Conservation (phyloP, 1,140 invertebrate species). For the Phortica variegata region DNA sequence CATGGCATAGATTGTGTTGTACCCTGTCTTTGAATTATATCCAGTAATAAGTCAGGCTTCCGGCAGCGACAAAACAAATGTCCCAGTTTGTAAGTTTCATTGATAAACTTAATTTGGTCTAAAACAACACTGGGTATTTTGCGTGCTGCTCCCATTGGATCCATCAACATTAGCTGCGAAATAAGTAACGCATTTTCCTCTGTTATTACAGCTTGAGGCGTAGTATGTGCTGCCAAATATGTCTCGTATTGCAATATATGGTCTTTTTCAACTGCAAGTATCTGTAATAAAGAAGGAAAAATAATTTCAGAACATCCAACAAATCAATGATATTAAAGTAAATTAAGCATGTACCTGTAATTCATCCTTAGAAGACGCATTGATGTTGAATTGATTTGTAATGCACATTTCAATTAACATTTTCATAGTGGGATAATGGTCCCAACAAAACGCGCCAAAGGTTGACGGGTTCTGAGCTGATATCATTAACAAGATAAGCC, state of each 20-base stretch:
- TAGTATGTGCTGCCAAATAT: constrained; percentile 87
- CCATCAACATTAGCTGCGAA: constrained; percentile 79
- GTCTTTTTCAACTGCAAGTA: constrained; percentile 73
- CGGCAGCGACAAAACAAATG: constrained; percentile 86
- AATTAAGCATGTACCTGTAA: constrained; percentile 37
- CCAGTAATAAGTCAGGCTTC: constrained; percentile 88
- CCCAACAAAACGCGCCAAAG: constrained; percentile 85
- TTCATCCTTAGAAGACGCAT: constrained; percentile 40
- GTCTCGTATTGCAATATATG: constrained; percentile 90
- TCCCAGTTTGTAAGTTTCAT: constrained; percentile 79
- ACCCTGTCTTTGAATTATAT: constrained; percentile 87
- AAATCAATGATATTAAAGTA: no score
- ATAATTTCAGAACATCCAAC: background rate
- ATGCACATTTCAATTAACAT: constrained; percentile 97
- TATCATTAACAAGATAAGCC: constrained; percentile 86
- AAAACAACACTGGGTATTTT: constrained; percentile 75
- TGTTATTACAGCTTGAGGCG: constrained; percentile 76
- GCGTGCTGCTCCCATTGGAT: constrained; percentile 78
- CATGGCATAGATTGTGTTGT: constrained; percentile 93
- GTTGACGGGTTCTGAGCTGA: constrained; percentile 87
- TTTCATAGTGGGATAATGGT: constrained; percentile 88
- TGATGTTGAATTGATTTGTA: constrained; percentile 67
- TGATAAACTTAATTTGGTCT: constrained; percentile 80
- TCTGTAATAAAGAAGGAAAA: constrained; percentile 56
- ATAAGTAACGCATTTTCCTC: constrained; percentile 86